Base-by-base conservation (phyloP, 1,140 invertebrate genomes). In the Vanessa tameamea region DNA sequence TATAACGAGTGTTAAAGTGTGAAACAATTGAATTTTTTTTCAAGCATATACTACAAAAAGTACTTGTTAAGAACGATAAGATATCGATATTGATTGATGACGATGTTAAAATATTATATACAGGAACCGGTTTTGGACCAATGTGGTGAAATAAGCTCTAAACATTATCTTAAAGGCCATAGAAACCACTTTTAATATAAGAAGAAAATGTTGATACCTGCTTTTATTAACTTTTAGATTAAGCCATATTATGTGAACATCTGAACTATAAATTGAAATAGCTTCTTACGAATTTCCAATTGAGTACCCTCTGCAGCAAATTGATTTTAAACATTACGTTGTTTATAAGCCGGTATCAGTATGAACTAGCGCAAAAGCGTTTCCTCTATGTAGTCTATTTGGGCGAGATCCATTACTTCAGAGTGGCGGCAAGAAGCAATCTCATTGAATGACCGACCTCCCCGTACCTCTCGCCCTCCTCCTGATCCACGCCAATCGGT, bases 401-500 rank as follows among this genome's bases (percentile, higher is more conserved):
- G 83, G 88, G 90, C 79, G 86, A 91, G 92, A 93, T 93, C 93
- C 93, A 93, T 93, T 93, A 93, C 93, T 86, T 87, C 81, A 83
- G 87, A 92, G 91, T 90, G 89, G 89, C 83, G 88, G 91, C 92
- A 91, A 93, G 91, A 93, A 93, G 92, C 93, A 93, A 93, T 93
- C 92, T 93, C 92, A 93, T 93, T 92, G 93, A 93, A 93, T 93
- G 93, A 92, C 91, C 91, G 84, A 84, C 87, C 84, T 80, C 80
- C 81, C 78, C 76, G 68, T 55, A 68, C 79, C 80, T 70, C 75
- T 68, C 75, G 61, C 78, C 73, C 79, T 73, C 86, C 83, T 78
- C 72, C 84, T 81, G 85, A 88, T 88, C 88, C 89, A 84, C 83
- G 82, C 89, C 90, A 89, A 92, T 92, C 90, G 90, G 90, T 90